These are phyloP conservation scores for Lasioglossum villosulum DNA, from an alignment of 2,888 invertebrate species.

Conservation along the genomic window DNA sequence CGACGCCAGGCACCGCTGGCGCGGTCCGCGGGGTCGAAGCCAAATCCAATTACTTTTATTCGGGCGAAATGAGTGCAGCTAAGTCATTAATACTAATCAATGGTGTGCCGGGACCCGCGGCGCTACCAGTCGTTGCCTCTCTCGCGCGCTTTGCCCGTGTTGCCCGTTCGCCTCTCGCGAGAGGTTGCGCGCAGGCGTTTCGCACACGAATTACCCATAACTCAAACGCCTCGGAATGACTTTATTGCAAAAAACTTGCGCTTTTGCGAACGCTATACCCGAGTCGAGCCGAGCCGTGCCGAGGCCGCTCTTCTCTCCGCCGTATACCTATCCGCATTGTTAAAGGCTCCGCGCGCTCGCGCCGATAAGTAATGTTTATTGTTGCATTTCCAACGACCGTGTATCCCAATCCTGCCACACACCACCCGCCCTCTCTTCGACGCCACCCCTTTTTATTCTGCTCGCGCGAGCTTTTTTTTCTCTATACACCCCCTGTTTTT, in stretches of 20 bases:
- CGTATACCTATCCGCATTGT: conserved; percentile 76
- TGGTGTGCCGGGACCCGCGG: conserved; percentile 75
- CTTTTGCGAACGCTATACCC: conserved; percentile 74
- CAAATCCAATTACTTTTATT: conserved; percentile 85
- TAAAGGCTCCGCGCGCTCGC: conserved; percentile 77
- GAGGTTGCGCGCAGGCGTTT: conserved; percentile 57
- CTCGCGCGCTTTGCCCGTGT: conserved; percentile 49
- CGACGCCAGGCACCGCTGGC: conserved; percentile 72
- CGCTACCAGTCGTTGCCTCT: conserved; percentile 14
- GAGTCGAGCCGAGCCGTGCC: conserved; percentile 46
- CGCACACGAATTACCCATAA: conserved; percentile 83
- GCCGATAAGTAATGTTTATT: conserved; percentile 85
- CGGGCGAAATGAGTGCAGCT: conserved; percentile 85
- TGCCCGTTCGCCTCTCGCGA: background rate
- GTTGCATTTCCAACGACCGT: conserved; percentile 81
- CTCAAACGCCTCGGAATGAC: conserved; percentile 83
- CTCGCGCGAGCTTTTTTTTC: conserved; percentile 39
- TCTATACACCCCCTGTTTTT: conserved; percentile 39
- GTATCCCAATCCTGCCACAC: conserved; percentile 62
- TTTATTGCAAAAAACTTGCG: conserved; percentile 84
- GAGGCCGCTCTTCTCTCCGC: conserved; percentile 56
- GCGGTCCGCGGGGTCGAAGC: conserved; percentile 80
- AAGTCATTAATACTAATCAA: conserved; percentile 85
- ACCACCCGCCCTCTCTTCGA: conserved; percentile 34
- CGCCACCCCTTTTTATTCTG: conserved; percentile 45